A percentile compares a stretch with the other conserved stretches of the same genome.
Evolutionary conservation across 2,113 vertebrate genomes (phyloP).

Genomic region (Microtus pennsylvanicus): DNA sequence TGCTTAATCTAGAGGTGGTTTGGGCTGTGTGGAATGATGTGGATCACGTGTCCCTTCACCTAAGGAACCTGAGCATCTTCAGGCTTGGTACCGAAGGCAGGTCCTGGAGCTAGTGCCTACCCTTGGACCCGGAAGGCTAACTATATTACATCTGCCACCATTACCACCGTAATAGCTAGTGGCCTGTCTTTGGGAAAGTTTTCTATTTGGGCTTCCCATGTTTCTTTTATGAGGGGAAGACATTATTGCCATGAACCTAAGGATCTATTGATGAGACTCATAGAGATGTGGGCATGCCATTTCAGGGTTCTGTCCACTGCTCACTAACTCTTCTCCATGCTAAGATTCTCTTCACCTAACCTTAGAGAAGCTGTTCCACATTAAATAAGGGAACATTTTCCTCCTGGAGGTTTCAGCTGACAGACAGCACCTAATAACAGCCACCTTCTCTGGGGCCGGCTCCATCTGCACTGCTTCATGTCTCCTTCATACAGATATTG

Average conservation of each 20-base stretch:
- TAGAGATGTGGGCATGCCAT: background rate
- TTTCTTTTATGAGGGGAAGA: background rate
- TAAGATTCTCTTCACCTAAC: background rate
- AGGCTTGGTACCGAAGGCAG: background rate
- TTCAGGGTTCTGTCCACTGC: background rate
- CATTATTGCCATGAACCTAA: background rate
- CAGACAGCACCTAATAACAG: background rate
- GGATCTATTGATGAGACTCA: background rate
- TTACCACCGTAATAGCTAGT: background rate
- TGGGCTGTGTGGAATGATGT: background rate
- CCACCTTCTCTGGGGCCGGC: background rate
- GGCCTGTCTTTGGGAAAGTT: background rate
- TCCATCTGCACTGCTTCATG: background rate
- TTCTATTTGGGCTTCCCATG: background rate
- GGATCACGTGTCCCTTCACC: no score
- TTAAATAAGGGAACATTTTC: slow-evolving; percentile 1
- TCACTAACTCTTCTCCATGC: background rate
- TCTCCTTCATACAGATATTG: background rate
- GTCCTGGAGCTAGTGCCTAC: background rate
- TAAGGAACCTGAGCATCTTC: background rate
- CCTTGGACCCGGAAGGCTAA: no score
- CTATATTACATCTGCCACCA: background rate
- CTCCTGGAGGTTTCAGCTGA: background rate
- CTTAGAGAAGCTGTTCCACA: background rate
- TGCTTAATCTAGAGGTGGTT: background rate